phyloP scores from a whole-genome alignment of 1,140 invertebrate species.

The Rhopalosiphum maidis region DNA sequence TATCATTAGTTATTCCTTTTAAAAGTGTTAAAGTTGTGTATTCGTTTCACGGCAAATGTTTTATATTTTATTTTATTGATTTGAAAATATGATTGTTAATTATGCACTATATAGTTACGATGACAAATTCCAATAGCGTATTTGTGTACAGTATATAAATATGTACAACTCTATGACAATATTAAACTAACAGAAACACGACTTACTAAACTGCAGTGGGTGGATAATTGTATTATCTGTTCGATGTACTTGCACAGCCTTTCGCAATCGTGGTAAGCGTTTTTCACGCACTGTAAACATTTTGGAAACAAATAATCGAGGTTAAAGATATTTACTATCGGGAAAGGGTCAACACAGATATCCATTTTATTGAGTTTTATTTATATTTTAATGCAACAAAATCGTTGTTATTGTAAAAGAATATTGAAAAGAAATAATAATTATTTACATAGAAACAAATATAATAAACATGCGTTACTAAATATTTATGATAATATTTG shows the following conservation, averaged over 20 bases:
- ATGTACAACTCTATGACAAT: neutral
- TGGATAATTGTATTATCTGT: conserved; percentile 15
- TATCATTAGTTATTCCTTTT: neutral
- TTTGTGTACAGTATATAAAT: neutral
- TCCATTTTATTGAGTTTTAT: neutral
- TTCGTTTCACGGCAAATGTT: neutral
- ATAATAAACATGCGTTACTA: neutral
- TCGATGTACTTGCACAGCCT: conserved; percentile 6
- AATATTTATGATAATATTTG: neutral
- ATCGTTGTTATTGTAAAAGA: neutral
- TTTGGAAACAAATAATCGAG: conserved; percentile 12
- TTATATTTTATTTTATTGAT: neutral
- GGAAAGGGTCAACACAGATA: neutral
- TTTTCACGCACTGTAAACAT: neutral
- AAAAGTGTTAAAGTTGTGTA: neutral
- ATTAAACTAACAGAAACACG: neutral
- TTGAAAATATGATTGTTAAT: neutral
- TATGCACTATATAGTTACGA: neutral
- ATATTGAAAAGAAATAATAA: neutral
- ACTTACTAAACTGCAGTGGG: neutral
- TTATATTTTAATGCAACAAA: neutral
- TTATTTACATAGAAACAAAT: neutral
- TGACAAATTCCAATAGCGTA: neutral
- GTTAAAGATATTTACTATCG: neutral
- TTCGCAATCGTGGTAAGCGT: too few species aligned